Conservation (phyloP, 2,888 invertebrate species). For the Xestia rhomboidea region DNA sequence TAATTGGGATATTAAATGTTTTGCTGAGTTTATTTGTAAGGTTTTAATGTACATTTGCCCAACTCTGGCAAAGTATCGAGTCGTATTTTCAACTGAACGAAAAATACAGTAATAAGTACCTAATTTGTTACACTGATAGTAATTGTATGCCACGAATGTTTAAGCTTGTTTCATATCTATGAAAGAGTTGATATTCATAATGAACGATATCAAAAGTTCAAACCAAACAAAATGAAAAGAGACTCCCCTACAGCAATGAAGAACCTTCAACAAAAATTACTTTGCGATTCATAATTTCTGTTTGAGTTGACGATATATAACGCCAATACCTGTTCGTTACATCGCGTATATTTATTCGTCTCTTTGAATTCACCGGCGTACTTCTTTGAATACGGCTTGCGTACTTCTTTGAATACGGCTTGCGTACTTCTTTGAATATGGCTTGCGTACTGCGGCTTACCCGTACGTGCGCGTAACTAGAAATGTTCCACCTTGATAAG, state of each 20-base stretch:
- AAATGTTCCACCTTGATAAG: slow-evolving; percentile 14
- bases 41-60: not conserved
- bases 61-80: not conserved
- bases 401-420: slow-evolving; percentile 43
- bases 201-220: not conserved
- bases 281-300: slow-evolving; percentile 30
- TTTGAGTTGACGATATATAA: slow-evolving; percentile 30
- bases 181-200: not conserved
- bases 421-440: slow-evolving; percentile 41
- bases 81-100: not conserved
- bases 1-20: slow-evolving; percentile 15
- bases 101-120: not conserved
- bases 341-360: slow-evolving; percentile 11
- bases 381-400: slow-evolving; percentile 44
- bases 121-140: not conserved
- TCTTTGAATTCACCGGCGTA: slow-evolving; percentile 32
- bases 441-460: slow-evolving; percentile 35
- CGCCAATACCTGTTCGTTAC: slow-evolving; percentile 15
- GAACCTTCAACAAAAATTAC: slow-evolving; percentile 16
- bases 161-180: not conserved
- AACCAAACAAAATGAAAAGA: slow-evolving; percentile 9
- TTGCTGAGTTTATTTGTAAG: not conserved
- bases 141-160: not conserved
- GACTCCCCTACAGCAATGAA: not conserved
- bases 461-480: slow-evolving; percentile 29